phyloP scores from a whole-genome alignment of 2,113 vertebrate genomes.

The Monopterus albus region DNA sequence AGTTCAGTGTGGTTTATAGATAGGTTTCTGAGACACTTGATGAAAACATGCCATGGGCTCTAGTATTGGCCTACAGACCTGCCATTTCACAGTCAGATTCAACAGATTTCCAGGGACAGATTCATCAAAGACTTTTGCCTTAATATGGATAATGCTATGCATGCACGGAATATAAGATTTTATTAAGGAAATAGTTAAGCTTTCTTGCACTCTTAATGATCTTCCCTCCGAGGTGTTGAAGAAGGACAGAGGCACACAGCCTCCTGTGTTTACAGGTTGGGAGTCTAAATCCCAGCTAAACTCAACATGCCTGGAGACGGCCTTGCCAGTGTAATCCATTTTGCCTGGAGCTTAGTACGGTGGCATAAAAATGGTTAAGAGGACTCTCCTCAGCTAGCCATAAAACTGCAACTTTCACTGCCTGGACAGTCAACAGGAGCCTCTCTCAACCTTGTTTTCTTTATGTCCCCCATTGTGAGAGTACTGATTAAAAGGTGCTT shows the following conservation, averaged over 20 bases:
- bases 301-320: conserved; percentile 18
- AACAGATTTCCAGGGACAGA: not conserved
- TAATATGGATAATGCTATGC: not conserved
- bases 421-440: conserved; percentile 31
- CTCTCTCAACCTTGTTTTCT: conserved; percentile 61
- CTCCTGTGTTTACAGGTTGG: not conserved
- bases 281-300: conserved; percentile 21
- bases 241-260: conserved; percentile 7
- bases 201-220: too few relatives aligned
- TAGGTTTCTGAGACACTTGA: not conserved
- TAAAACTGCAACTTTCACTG: conserved; percentile 46
- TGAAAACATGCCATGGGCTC: not conserved
- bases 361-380: conserved; percentile 49
- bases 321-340: conserved; percentile 29
- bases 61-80: not conserved
- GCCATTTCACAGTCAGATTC: not conserved
- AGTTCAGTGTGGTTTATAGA: not conserved
- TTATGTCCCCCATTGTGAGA: conserved; percentile 56
- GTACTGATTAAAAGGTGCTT: conserved; percentile 66
- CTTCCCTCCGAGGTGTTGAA: not conserved
- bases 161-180: not conserved
- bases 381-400: conserved; percentile 29
- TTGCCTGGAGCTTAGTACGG: conserved; percentile 25
- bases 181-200: not conserved
- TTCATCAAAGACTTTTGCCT: not conserved